Evolutionary conservation across 2,797 vertebrate species (phyloP), one percentile per base, ranked within the genome.

Genomic region (Myotis planiceps): DNA sequence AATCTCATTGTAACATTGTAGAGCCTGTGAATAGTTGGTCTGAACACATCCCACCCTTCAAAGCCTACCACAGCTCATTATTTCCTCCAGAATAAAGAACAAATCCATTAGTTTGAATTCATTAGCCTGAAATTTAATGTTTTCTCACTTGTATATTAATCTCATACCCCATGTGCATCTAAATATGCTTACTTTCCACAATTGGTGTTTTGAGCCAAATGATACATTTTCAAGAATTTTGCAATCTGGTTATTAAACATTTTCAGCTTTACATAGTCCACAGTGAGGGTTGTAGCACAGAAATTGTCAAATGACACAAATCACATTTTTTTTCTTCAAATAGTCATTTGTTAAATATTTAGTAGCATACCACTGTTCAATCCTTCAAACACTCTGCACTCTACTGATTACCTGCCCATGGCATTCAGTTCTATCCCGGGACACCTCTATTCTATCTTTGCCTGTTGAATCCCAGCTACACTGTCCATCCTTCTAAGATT

Each of bases 31-130:
- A 69, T 53, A 94, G 23, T 78, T 42, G 29, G 21, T 95, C 37
- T 89, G 76, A 94, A 91, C 75, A 87, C 37, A 89, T 92, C 60
- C 58, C 21, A 78, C 42, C 19, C 55, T 68, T 97, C 39, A 96
- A 94, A 95, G 47, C 49, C 69, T 71, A 87, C 13, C 34, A 58
- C 4, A 83, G 27, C 42, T 60, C 92, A 91, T 94, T 76, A 91
- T 92, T 90, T 96, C 49, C 42, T 94, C 21, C 3, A 68, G 75
- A 80, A 95, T 42, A 60, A 88, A 88, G 66, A 83, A 27, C 3
- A 92, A 23, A 82, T 82, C 84, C 49, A 79, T 96, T 94, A 92
- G 85, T 81, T 29, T 92, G 90, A 92, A 88, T 84, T 84, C 39
- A 92, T 87, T 96, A 87, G 21, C 5, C 19, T 88, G 75, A 65